Base-by-base conservation (phyloP, 2,888 invertebrate genomes). In the Terebella lapidaria region DNA sequence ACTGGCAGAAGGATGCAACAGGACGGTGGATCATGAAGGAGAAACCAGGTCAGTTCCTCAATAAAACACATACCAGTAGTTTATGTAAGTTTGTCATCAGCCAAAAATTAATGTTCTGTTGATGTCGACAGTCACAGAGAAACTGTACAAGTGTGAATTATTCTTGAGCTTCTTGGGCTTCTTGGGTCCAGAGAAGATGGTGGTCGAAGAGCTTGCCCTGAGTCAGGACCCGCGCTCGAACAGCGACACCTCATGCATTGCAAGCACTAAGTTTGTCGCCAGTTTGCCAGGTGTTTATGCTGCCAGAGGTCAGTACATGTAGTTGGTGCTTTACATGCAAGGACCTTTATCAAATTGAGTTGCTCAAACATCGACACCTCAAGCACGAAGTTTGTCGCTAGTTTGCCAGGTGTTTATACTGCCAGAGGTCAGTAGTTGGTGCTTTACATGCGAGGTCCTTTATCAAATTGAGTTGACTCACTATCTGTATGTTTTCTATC, bases 131-230 rank as follows among this genome's bases (percentile, higher is more conserved):
- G 79, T 68, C 4, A 72, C 78, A 35, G 78, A 79, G 69, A 70
- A 85, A 83, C 84, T 89, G 28, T 92, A 87, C 83, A 87, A 89
- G 70, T 91, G 92, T 57, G 94, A 99, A 78, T 84, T 99, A 65
- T 91, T 96, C 59, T 84, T 99, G 65, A 85, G 99, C 55, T 97
- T 97, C 2, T 97, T 99, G 97, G 99, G 99, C 72, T 99, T 99
- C 85, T 84, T 95, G 63, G 96, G 96, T 0, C 96, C 96, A 0
- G 96, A 97, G 83, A 86, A 91, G 75, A 87, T 89, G 63, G 88
- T 97, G 58, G 88, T 93, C 54, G 87, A 87, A 70, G 91, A 97
- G 78, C 69, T 86, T 60, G 84, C 85, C 51, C 82, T 95, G 46
- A 88, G 90, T 46, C 83, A 92, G 73, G 97, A 99, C 82, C 88